Percentiles rank a stretch among this genome's conserved stretches.
Conservation (phyloP, 2,113 vertebrate genomes). For the Aphelocoma coerulescens region DNA sequence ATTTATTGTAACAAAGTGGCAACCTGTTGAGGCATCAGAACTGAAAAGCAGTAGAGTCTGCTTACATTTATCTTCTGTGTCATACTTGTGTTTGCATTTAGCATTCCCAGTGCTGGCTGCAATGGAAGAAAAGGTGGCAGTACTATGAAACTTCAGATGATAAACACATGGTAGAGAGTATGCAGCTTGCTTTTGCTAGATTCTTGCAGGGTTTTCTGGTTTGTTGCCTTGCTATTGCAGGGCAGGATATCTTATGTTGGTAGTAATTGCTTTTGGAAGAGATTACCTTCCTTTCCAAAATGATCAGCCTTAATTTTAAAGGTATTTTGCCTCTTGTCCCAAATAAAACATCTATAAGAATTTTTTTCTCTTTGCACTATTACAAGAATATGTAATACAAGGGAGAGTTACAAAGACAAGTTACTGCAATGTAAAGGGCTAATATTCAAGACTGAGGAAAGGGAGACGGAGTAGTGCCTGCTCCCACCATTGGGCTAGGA, state of each 20-base stretch:
- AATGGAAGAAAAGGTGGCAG: not conserved
- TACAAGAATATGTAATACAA: not conserved
- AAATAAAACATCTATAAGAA: not conserved
- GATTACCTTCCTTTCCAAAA: not conserved
- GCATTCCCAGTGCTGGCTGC: not conserved
- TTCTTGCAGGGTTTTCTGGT: not conserved
- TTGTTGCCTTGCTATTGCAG: not conserved
- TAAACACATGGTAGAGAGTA: not conserved
- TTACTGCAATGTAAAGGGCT: not conserved
- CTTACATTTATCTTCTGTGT: not conserved
- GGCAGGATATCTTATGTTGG: not conserved
- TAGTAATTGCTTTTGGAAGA: not conserved
- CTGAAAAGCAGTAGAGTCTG: not conserved
- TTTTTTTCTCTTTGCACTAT: not conserved
- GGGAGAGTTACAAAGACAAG: not conserved
- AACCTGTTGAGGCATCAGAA: not conserved
- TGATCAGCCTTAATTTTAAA: not conserved
- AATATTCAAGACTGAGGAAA: not conserved
- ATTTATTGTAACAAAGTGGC: not conserved
- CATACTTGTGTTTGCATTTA: not conserved
- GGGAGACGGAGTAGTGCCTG: not conserved
- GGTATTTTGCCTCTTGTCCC: not conserved
- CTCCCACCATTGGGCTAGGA: not conserved
- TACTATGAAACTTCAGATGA: not conserved
- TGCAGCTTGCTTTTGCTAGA: not conserved